A percentile compares a stretch with the other conserved stretches of the same genome.
Evolutionary conservation across 2,797 vertebrate species (phyloP).

Genomic region (Myotis planiceps): DNA sequence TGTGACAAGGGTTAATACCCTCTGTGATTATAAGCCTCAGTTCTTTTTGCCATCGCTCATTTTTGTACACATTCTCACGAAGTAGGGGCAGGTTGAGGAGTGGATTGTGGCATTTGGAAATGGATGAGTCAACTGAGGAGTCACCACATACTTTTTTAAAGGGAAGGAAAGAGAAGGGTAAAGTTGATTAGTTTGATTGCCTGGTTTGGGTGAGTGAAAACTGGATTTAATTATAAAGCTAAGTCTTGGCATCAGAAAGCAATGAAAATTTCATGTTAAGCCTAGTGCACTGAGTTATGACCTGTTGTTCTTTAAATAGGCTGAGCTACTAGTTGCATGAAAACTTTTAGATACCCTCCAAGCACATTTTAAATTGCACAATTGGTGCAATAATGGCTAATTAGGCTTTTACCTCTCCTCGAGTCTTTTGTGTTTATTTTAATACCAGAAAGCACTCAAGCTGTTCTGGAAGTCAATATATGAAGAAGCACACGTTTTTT

Average conservation of each 20-base stretch:
- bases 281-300: background rate
- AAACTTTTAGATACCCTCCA: background rate
- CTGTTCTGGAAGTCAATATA: background rate
- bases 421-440: background rate
- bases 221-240: background rate
- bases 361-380: constrained; percentile 12
- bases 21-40: background rate
- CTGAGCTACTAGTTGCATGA: background rate
- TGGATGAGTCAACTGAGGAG: background rate
- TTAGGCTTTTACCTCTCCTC: background rate
- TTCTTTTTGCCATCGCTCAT: background rate
- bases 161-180: background rate
- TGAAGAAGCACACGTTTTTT: background rate
- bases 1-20: background rate
- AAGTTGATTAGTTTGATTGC: background rate
- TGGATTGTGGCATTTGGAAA: background rate
- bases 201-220: background rate
- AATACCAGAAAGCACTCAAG: background rate
- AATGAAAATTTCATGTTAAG: background rate
- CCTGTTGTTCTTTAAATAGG: background rate
- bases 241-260: background rate
- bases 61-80: background rate
- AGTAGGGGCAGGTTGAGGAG: background rate
- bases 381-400: background rate
- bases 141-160: background rate